Conservation (phyloP, 2,113 vertebrate species). For the Megatriorchis doriae region DNA sequence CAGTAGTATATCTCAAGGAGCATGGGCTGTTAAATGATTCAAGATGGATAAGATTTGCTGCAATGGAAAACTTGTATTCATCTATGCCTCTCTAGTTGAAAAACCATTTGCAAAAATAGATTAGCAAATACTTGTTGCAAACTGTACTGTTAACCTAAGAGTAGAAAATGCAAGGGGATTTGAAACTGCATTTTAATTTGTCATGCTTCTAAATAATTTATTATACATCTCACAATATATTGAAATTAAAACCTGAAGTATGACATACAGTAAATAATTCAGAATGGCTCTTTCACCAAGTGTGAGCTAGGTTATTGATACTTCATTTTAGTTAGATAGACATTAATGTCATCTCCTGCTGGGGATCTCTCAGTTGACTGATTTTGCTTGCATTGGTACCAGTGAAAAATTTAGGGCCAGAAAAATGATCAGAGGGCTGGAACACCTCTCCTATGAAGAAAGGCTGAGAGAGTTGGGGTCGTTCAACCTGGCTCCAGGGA, state of each 20-base stretch:
- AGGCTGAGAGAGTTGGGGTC: background rate
- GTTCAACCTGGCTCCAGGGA: background rate
- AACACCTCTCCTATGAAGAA: background rate
- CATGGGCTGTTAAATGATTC: slow-evolving; percentile 45
- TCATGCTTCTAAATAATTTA: slow-evolving; percentile 39
- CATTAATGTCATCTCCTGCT: background rate
- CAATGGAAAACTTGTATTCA: background rate
- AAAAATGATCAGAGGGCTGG: background rate
- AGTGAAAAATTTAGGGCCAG: background rate
- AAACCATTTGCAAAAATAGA: background rate
- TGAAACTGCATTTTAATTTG: slow-evolving; percentile 43
- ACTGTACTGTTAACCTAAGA: background rate
- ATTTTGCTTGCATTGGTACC: background rate
- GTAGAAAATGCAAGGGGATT: background rate
- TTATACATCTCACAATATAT: slow-evolving; percentile 43
- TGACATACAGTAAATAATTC: slow-evolving; percentile 79
- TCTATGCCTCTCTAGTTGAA: background rate
- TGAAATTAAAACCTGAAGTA: slow-evolving; percentile 70
- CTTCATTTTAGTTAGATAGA: slow-evolving; percentile 55
- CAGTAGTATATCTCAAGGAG: background rate
- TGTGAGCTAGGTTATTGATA: slow-evolving; percentile 69
- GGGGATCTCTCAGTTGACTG: slow-evolving; percentile 7
- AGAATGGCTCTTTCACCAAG: slow-evolving; percentile 71
- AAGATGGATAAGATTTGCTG: slow-evolving; percentile 38
- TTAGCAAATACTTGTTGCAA: background rate